A percentile compares a stretch with the other conserved stretches of the same genome.
phyloP scores from a whole-genome alignment of 2,888 invertebrate genomes.

The Amphipoea oculea region DNA sequence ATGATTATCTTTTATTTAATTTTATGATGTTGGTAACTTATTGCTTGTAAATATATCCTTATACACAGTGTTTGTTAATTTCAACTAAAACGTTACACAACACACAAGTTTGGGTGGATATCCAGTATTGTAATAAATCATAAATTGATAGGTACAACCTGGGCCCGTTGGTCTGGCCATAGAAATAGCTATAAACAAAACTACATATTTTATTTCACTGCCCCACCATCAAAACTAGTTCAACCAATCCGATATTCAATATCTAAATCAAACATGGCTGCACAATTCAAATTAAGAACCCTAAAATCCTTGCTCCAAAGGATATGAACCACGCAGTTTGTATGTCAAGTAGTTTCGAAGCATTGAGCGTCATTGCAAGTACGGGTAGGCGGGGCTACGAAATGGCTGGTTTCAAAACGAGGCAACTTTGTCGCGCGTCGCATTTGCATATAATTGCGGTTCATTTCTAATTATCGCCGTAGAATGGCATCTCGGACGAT shows the following conservation, averaged over 20 bases:
- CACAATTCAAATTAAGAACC: slow-evolving; percentile 42
- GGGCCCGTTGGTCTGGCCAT: not conserved
- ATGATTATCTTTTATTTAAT: slow-evolving; percentile 36
- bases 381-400: slow-evolving; percentile 80
- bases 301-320: slow-evolving; percentile 31
- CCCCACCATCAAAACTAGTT: not conserved
- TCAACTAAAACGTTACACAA: not conserved
- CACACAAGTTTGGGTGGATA: not conserved
- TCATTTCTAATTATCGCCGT: slow-evolving; percentile 82
- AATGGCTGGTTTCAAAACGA: slow-evolving; percentile 85
- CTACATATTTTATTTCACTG: not conserved
- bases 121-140: not conserved
- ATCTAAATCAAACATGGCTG: slow-evolving; percentile 22
- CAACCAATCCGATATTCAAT: not conserved
- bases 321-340: slow-evolving; percentile 55
- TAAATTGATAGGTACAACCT: not conserved
- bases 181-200: not conserved
- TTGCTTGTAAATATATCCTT: slow-evolving; percentile 13
- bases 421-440: slow-evolving; percentile 77
- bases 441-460: slow-evolving; percentile 89
- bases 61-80: not conserved
- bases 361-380: slow-evolving; percentile 61
- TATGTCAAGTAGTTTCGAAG: slow-evolving; percentile 58
- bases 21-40: slow-evolving; percentile 38
- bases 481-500: slow-evolving; percentile 58